Conservation (phyloP, 2,888 invertebrate species). For the Drosophila crucigera region DNA sequence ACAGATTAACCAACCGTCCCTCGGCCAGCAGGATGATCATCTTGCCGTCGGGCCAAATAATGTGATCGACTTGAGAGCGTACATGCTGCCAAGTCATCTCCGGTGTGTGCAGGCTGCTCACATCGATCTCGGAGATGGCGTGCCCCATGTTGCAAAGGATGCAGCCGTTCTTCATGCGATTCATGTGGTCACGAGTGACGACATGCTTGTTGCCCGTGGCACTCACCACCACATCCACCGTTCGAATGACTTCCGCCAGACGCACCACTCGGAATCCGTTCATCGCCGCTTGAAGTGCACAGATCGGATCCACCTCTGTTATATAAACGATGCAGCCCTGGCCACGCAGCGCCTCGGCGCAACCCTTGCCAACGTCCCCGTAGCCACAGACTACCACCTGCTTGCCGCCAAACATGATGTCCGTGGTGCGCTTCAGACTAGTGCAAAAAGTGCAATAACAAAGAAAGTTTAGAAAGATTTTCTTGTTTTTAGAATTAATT, state of each 20-base stretch:
- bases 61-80: constrained; percentile 98
- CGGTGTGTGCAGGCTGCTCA: constrained; percentile 95
- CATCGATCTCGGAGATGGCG: constrained; percentile 97
- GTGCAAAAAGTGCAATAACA: neutral
- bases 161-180: constrained; percentile 97
- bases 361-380: constrained; percentile 98
- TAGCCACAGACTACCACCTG: constrained; percentile 98
- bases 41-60: constrained; percentile 98
- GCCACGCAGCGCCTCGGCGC: constrained; percentile 96
- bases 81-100: constrained; percentile 98
- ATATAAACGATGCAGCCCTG: constrained; percentile 93
- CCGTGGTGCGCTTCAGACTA: constrained; percentile 86
- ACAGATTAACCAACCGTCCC: constrained; percentile 96
- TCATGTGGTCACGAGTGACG: constrained; percentile 96
- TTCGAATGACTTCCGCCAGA: constrained; percentile 94
- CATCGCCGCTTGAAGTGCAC: constrained; percentile 97
- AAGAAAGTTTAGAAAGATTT: neutral
- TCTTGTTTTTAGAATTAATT: neutral
- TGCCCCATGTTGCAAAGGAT: constrained; percentile 98
- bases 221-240: constrained; percentile 97
- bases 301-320: constrained; percentile 98
- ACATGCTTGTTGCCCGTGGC: constrained; percentile 98
- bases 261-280: constrained; percentile 97
- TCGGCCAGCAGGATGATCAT: constrained; percentile 96
- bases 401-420: constrained; percentile 98